These are phyloP conservation scores for Hirtodrosophila histrioides DNA, from an alignment of 2,888 invertebrate genomes.

Conservation along the genomic window DNA sequence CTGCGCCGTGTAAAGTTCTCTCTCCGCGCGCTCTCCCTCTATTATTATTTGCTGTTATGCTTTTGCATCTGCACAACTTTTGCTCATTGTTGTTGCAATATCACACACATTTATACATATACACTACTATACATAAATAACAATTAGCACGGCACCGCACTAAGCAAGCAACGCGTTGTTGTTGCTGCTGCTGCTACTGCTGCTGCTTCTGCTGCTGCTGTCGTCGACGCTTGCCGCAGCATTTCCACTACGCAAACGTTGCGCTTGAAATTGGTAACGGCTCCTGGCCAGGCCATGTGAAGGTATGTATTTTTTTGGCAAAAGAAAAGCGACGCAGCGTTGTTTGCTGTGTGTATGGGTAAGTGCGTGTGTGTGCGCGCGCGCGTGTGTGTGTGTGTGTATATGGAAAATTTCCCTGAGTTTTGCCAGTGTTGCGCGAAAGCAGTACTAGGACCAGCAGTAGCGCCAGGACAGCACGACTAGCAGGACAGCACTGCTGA, in stretches of 20 bases:
- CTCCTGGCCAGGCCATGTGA: constrained; percentile 48
- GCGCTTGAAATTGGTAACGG: constrained; percentile 28
- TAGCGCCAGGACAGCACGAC: constrained; percentile 62
- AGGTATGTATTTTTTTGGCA: constrained; percentile 47
- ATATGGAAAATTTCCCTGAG: constrained; percentile 73
- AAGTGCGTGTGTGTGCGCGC: constrained; percentile 25
- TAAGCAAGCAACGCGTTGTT: constrained; percentile 44
- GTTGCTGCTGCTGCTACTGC: constrained; percentile 30
- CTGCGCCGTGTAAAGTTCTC: constrained; percentile 18
- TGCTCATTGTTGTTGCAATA: constrained; percentile 56
- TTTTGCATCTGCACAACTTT: constrained; percentile 48
- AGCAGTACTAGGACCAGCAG: constrained; percentile 25
- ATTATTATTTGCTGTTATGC: constrained; percentile 36
- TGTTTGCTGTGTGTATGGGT: constrained; percentile 18
- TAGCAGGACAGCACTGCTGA: constrained; percentile 69
- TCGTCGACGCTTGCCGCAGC: constrained; percentile 50
- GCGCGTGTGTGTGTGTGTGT: constrained; percentile 18
- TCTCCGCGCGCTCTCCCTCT: constrained; percentile 2
- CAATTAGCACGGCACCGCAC: constrained; percentile 69
- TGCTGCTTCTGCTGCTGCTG: constrained; percentile 30
- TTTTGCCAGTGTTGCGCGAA: constrained; percentile 62
- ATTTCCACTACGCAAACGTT: constrained; percentile 49
- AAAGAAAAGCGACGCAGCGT: constrained; percentile 18
- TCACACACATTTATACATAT: constrained; percentile 61
- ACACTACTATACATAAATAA: constrained; percentile 73